Base-by-base conservation (phyloP, 2,797 vertebrate species). In the Macropus fuliginosus region DNA sequence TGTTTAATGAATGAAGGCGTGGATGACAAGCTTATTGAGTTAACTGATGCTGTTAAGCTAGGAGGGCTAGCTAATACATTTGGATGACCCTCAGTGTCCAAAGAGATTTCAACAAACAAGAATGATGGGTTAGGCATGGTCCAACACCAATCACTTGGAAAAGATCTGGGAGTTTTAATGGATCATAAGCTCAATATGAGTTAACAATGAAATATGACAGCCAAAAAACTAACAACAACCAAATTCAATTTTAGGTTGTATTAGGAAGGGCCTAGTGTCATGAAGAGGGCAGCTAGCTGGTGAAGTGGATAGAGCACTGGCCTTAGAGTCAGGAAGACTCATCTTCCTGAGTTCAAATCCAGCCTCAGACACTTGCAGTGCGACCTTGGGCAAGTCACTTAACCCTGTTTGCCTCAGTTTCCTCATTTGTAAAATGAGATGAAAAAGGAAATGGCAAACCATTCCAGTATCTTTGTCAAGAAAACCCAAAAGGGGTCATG, bases 121-220 rank as follows among this genome's bases (percentile, higher is more conserved):
- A 50, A 50, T 50, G 21, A 50, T 50, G 40, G 9, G 13, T 24
- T 27, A 27, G 21, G 9, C 27, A 87, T 46, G 40, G 10, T 24
- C 11, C 0, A 24, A 46, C 46, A 87, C 24, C 40, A 11, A 46
- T 87, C 40, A 89, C 6, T 62, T 28, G 52, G 28, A 56, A 50
- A 2, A n/a, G 24, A 16, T 55, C 27, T 13, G 21, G 81, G 27
- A 1, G 5, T 55, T 54, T 18, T 46, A 57, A 34, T 66, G 93
- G 40, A 94, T 57, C 16, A 0, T 74, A 54, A 92, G 29, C 93
- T 95, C 91, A 92, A 24, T 90, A n/a, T 81, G 91, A 93, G 57
- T 91, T 54, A 95, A 13, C 59, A 81, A 1, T 91, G 13, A 56
- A 55, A 66, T 21, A 8, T 29, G 21, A n/a, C 8, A 59, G 18